These are phyloP conservation scores for Sweltsa coloradensis DNA, from an alignment of 1,140 invertebrate genomes.

Conservation along the genomic window DNA sequence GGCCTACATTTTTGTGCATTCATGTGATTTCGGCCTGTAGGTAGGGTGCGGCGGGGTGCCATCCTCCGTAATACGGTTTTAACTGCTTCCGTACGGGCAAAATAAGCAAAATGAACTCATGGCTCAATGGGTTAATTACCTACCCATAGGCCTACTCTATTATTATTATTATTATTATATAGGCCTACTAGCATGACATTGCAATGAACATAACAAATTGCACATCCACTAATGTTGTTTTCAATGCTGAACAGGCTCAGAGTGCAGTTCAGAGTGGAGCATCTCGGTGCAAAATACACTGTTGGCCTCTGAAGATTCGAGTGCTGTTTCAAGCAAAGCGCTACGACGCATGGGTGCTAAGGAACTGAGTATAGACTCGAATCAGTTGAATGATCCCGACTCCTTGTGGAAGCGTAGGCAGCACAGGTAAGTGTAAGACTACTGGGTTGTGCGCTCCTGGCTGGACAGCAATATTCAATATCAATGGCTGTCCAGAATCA, in stretches of 20 bases:
- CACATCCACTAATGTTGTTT: constrained; percentile 27
- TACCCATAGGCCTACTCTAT: neutral
- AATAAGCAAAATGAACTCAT: no score
- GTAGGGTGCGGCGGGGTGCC: no score
- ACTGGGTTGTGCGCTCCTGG: no score
- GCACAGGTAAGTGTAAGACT: constrained; percentile 33
- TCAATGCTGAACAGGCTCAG: constrained; percentile 37
- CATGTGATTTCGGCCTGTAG: no score
- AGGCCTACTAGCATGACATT: constrained; percentile 18
- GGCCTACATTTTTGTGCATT: no score
- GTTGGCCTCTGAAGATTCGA: constrained; percentile 49
- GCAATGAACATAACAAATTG: constrained; percentile 33
- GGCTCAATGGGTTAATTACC: no score
- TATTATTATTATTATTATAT: no score
- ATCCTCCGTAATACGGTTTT: no score
- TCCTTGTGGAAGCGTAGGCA: constrained; percentile 63
- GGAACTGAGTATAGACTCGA: constrained; percentile 64
- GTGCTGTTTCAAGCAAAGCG: constrained; percentile 20
- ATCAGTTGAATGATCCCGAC: constrained; percentile 71
- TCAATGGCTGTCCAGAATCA: no score
- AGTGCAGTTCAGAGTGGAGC: constrained; percentile 58
- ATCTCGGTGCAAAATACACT: constrained; percentile 48
- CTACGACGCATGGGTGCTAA: constrained; percentile 35
- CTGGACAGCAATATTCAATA: no score
- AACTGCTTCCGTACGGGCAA: no score